Percentiles rank a stretch among this genome's conserved stretches.
Conservation (phyloP, 2,888 invertebrate genomes). For the Eudasyphora cyanicolor region DNA sequence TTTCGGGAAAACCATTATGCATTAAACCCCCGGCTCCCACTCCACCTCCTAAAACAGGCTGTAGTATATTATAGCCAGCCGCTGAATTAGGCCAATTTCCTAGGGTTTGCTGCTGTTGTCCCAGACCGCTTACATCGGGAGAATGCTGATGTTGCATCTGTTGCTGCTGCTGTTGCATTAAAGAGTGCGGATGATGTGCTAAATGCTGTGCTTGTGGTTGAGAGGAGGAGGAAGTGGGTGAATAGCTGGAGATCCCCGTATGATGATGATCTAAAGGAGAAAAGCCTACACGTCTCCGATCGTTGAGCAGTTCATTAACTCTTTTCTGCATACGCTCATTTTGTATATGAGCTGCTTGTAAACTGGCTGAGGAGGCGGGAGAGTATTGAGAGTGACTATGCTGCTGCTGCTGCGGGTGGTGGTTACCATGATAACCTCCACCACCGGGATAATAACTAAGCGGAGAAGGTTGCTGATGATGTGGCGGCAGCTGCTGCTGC, state of each 20-base stretch:
- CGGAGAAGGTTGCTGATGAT: conserved; percentile 47
- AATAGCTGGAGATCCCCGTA: conserved; percentile 4
- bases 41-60: conserved; percentile 50
- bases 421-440: too few relatives aligned
- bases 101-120: conserved; percentile 52
- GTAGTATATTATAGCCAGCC: conserved; percentile 44
- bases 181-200: conserved; percentile 23
- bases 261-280: conserved; percentile 76
- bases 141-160: conserved; percentile 70
- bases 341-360: conserved; percentile 75
- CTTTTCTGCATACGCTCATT: conserved; percentile 78
- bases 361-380: conserved; percentile 65
- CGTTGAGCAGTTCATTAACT: conserved; percentile 78
- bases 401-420: too few relatives aligned
- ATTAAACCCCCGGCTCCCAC: conserved; percentile 58
- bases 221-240: conserved; percentile 13
- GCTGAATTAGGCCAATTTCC: conserved; percentile 38
- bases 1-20: conserved; percentile 54
- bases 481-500: conserved; percentile 50
- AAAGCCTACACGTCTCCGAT: conserved; percentile 77
- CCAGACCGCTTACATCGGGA: conserved; percentile 63
- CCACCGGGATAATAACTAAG: conserved; percentile 52
- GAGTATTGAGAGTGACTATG: conserved; percentile 70
- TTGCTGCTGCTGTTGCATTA: conserved; percentile 60
- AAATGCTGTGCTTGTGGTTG: background rate